Evolutionary conservation across 2,888 invertebrate genomes (phyloP).

Genomic region (Toxonevra muliebris): DNA sequence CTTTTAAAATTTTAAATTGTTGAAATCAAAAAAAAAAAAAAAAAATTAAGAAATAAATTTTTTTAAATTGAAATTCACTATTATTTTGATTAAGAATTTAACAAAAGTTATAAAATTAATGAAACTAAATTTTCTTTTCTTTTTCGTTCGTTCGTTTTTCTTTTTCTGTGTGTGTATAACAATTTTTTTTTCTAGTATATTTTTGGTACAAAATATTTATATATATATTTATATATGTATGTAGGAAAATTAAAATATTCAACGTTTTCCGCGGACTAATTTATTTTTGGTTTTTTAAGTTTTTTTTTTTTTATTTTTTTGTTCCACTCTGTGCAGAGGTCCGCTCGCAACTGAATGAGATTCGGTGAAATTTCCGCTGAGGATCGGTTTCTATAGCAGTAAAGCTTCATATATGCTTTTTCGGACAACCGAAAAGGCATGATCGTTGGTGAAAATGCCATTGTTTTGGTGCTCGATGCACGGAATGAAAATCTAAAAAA

Average conservation of each 20-base stretch:
- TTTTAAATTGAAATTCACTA: conserved; percentile 11
- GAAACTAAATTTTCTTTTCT: conserved; percentile 25
- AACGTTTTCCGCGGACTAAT: conserved; percentile 65
- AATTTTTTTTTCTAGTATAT: conserved; percentile 49
- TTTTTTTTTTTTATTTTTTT: conserved; percentile 56
- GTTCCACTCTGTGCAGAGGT: conserved; percentile 66
- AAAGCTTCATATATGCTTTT: too few relatives aligned
- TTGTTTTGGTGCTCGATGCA: too few relatives aligned
- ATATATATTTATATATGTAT: conserved; percentile 49
- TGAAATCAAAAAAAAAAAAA: not conserved
- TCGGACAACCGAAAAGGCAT: too few relatives aligned
- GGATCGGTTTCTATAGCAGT: too few relatives aligned
- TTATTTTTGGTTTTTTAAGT: conserved; percentile 48
- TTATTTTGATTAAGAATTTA: not conserved
- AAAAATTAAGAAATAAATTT: not conserved
- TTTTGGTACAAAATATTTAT: conserved; percentile 42
- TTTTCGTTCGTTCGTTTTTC: conserved; percentile 48
- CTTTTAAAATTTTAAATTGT: not conserved
- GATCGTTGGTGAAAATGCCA: too few relatives aligned
- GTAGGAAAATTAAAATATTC: conserved; percentile 47
- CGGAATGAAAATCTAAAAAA: too few relatives aligned
- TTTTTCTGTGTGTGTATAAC: conserved; percentile 41
- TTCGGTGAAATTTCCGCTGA: conserved; percentile 38
- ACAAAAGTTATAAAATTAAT: conserved; percentile 24
- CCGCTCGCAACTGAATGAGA: conserved; percentile 66